phyloP scores from a whole-genome alignment of 2,888 invertebrate species.

The Cylloceria caligata region DNA sequence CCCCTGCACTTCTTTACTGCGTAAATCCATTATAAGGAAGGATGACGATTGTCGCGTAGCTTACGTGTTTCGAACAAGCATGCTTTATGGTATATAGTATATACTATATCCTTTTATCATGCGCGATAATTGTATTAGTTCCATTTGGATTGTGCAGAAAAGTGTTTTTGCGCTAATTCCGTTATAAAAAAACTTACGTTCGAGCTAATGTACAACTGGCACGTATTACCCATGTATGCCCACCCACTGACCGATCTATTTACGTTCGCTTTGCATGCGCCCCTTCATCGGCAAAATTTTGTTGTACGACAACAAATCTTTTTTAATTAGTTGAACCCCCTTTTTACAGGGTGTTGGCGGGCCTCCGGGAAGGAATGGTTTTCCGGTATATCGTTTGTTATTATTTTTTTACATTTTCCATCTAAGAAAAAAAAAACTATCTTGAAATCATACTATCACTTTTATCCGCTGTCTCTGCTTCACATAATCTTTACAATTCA shows the following conservation, averaged over 20 bases:
- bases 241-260: background rate
- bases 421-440: constrained; percentile 35
- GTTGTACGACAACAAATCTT: constrained; percentile 66
- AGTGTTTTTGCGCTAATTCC: constrained; percentile 1
- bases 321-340: constrained; percentile 82
- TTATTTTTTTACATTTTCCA: constrained; percentile 83
- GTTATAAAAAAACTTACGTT: constrained; percentile 14
- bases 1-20: constrained; percentile 41
- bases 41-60: constrained; percentile 22
- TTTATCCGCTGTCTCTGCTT: constrained; percentile 33
- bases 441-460: constrained; percentile 40
- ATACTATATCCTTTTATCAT: background rate
- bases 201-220: background rate
- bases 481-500: constrained; percentile 23
- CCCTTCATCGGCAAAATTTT: constrained; percentile 51
- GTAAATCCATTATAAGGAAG: constrained; percentile 44
- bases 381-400: constrained; percentile 91
- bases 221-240: background rate
- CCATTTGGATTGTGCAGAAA: constrained; percentile 6
- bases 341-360: constrained; percentile 91
- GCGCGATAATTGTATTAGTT: background rate
- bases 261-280: constrained; percentile 58
- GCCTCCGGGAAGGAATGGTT: constrained; percentile 94
- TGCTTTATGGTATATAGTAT: background rate
- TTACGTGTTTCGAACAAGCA: background rate